Evolutionary conservation across 2,888 invertebrate genomes (phyloP), one percentile per base, ranked within the genome.

Genomic region (Rhodophaea formosa): DNA sequence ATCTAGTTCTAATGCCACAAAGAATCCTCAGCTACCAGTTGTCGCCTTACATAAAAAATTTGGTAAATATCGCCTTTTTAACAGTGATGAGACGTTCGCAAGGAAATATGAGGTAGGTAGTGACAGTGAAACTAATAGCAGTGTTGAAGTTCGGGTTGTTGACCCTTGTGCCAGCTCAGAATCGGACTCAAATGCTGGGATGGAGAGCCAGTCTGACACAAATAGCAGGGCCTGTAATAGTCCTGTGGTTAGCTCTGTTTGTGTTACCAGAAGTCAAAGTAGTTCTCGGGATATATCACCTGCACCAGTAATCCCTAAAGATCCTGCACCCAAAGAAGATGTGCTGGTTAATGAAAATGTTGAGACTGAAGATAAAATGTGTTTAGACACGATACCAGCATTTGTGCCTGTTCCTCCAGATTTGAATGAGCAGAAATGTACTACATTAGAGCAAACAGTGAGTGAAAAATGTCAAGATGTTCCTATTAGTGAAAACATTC

Each of bases 41-140:
- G 81, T 89, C 66, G 86, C 84, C 57, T 70, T 86, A 58, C 93
- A 92, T 71, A 93, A 93, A 68, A 93, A 93, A 70, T 93, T 93
- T 70, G 93, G 93, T 45, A 93, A 93, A 77, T 93, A 92, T 69
- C 80, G 92, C 69, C 74, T 93, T 15, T 83, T 91, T 62, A 86
- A 85, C 63, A 88, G 75, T 77, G 89, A 87, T 67, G 85, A 86
- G 17, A 69, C 72, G 42, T 79, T 80, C 43, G 65, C 69, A 60
- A 88, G 77, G 62, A 89, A 88, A 69, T 84, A 79, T 74, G 91
- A 91, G 55, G 63, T 86, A 61, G 84, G 91, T 39, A 91, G 90
- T 81, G 90, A 91, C 59, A 91, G 91, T 82, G 92, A 92, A 80
- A 91, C 88, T 35, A 90, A 83, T 58, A 90, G 88, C 68, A 91